Conservation (phyloP, 2,113 vertebrate genomes). For the Psilopsiagon aurifrons region DNA sequence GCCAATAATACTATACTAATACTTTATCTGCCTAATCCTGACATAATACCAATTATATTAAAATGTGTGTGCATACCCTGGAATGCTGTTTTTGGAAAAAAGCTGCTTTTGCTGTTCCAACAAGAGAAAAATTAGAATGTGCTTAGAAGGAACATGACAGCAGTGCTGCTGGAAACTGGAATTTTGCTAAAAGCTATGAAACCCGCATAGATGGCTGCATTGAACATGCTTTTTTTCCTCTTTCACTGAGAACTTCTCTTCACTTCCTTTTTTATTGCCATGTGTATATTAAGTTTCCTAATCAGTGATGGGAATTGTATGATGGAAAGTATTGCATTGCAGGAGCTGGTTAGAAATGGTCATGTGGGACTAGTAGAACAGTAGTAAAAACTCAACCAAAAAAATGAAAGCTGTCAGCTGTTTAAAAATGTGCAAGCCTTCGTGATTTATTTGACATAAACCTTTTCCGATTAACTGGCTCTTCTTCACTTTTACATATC, state of each 20-base stretch:
- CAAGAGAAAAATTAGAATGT: conserved; percentile 1
- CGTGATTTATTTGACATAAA: background rate
- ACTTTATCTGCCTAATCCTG: background rate
- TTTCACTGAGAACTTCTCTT: background rate
- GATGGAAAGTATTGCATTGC: background rate
- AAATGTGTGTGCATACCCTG: background rate
- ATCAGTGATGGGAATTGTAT: background rate
- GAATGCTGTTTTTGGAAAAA: background rate
- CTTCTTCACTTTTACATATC: background rate
- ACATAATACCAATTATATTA: background rate
- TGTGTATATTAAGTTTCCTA: background rate
- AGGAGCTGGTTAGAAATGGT: background rate
- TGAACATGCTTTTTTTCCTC: background rate
- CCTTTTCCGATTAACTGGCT: background rate
- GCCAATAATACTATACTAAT: background rate
- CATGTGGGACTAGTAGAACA: background rate
- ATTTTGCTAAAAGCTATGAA: conserved; percentile 1
- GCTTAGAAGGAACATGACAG: background rate
- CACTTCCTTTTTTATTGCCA: background rate
- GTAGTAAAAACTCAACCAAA: background rate
- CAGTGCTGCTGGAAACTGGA: background rate
- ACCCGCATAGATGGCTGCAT: background rate
- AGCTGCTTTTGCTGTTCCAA: background rate
- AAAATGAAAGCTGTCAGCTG: background rate
- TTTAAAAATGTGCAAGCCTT: background rate